Base-by-base conservation (phyloP, 2,888 invertebrate species). In the Drosophila mimica region DNA sequence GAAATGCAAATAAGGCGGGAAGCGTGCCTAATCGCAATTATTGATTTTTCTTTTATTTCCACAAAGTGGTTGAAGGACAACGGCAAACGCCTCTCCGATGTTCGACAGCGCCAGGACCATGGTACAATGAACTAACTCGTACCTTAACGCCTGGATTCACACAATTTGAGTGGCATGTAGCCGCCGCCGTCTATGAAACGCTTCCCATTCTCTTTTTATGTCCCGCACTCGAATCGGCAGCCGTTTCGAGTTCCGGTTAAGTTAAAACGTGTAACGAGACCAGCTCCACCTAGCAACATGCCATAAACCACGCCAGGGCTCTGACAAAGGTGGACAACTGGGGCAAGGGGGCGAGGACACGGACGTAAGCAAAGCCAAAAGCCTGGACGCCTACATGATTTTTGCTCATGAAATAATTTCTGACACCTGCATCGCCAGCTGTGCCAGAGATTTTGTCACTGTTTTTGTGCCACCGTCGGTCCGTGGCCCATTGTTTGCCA, bases 1-100 rank as follows among this genome's bases (percentile, higher is more conserved):
- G 63, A 66, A 75, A 76, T 74, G 76, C 77, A 89, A 89, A 83
- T 85, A 90, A 83, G 79, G 69, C 78, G 74, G 79, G 74, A 89
- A 88, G 86, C 91, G 89, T 91, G 90, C 88, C 88, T 91, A 91
- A 91, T 91, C 91, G 84, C 74, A 82, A 80, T 81, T 88, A 91
- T 87, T 89, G 90, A 90, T 88, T 88, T 88, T 90, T 75, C 74
- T 81, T 62, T 72, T 81, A 89, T 87, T 87, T 89, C 78, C 70
- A 79, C 80, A 83, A 81, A 74, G 74, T 40, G 57, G 31, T 57
- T 30, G 43, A 57, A 40, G 57, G 46, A 43, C 57, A 30, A 30
- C 56, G n/a, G 38, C 38, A 43, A 28, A 57, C 54, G 54, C 28
- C 30, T 28, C 40, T 9, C 28, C 9, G 4, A 20, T 57, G 33